Evolutionary conservation across 2,113 vertebrate species (phyloP).

Genomic region (Dendrocopos noguchii): DNA sequence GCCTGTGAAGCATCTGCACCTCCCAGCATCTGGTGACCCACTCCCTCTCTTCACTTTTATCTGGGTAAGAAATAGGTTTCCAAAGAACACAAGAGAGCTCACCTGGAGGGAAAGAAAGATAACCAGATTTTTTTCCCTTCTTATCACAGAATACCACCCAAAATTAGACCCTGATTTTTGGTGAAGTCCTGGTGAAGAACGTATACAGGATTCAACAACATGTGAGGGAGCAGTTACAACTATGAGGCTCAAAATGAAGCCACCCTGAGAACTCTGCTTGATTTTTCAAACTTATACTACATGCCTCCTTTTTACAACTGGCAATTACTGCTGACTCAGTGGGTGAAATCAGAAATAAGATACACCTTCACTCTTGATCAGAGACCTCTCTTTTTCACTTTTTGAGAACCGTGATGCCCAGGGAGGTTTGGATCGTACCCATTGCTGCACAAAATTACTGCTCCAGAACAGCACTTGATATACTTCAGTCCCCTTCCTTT

Average conservation of each 20-base stretch:
- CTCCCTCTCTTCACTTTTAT: not conserved
- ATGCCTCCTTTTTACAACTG: not conserved
- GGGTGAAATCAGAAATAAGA: not conserved
- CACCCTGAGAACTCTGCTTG: not conserved
- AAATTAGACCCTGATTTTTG: not conserved
- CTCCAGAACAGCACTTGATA: not conserved
- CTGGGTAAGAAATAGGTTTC: not conserved
- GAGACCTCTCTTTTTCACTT: not conserved
- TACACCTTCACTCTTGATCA: not conserved
- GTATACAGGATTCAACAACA: not conserved
- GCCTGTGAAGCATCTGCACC: conserved; percentile 4
- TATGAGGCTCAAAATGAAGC: not conserved
- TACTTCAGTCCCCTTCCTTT: not conserved
- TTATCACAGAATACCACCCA: not conserved
- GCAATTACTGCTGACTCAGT: not conserved
- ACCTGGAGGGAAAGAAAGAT: not conserved
- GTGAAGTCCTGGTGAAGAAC: not conserved
- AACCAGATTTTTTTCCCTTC: not conserved
- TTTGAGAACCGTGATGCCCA: not conserved
- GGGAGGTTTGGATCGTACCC: not conserved
- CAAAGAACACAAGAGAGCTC: not conserved
- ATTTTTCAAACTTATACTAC: not conserved
- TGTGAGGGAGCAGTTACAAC: not conserved
- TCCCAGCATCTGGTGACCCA: not conserved
- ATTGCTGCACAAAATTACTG: not conserved